Conservation (phyloP, 2,797 vertebrate species). For the Phyllotis vaccarum region DNA sequence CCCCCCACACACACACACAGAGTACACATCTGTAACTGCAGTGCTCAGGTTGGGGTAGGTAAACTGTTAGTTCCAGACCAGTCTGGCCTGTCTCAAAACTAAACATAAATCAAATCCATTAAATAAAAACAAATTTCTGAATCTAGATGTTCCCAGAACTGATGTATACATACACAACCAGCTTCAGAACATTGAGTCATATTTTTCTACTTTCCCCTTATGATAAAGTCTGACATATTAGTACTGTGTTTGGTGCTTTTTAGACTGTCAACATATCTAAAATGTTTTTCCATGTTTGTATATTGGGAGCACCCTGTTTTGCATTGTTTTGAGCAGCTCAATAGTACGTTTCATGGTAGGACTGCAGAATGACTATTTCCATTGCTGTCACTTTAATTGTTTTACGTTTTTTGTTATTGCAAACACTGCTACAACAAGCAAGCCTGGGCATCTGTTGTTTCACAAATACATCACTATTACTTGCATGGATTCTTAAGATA, state of each 20-base stretch:
- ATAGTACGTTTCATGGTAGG: background rate
- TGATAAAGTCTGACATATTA: conserved; percentile 31
- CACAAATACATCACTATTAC: background rate
- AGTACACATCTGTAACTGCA: background rate
- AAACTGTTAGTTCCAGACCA: background rate
- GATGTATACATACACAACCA: background rate
- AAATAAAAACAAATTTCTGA: background rate
- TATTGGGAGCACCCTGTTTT: background rate
- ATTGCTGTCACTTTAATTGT: background rate
- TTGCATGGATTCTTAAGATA: conserved; percentile 36
- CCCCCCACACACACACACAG: background rate
- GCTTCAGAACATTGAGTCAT: background rate
- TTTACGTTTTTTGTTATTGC: conserved; percentile 47
- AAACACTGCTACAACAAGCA: background rate
- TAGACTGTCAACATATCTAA: background rate
- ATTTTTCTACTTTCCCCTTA: conserved; percentile 19
- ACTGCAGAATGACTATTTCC: background rate
- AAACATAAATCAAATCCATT: background rate
- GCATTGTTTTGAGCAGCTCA: background rate
- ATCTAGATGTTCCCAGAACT: background rate
- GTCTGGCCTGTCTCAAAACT: background rate
- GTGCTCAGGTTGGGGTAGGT: background rate
- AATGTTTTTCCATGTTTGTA: background rate
- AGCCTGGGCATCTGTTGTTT: conserved; percentile 2
- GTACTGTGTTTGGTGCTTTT: background rate